A percentile compares a stretch with the other conserved stretches of the same genome.
Conservation (phyloP, 2,113 vertebrate genomes). For the Cololabis saira region DNA sequence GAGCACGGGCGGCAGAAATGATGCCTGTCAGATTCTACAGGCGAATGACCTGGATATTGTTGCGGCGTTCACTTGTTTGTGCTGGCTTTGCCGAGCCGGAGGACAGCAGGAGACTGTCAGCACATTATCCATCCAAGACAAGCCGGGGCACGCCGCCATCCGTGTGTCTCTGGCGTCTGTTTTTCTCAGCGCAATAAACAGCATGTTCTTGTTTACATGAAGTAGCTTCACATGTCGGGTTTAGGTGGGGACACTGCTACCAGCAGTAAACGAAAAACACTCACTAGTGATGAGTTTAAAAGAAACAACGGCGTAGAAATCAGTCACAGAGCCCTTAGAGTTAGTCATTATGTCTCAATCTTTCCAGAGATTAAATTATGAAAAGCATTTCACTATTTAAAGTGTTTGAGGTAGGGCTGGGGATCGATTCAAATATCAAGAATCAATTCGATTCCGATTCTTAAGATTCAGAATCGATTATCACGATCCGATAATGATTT, state of each 20-base stretch:
- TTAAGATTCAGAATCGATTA: too few species aligned
- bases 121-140: slow-evolving; percentile 13
- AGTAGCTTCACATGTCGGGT: not conserved
- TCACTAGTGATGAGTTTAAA: too few species aligned
- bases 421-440: too few species aligned
- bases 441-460: too few species aligned
- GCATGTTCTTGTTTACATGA: slow-evolving; percentile 15
- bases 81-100: slow-evolving; percentile 2
- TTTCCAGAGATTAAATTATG: too few species aligned
- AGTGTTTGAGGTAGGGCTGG: too few species aligned
- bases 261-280: too few species aligned
- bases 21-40: slow-evolving; percentile 3
- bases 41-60: slow-evolving; percentile 11
- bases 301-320: too few species aligned
- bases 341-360: too few species aligned
- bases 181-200: slow-evolving; percentile 1
- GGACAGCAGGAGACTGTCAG: slow-evolving; percentile 33
- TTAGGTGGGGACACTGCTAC: not conserved
- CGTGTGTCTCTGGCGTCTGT: not conserved
- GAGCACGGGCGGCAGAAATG: slow-evolving; percentile 32
- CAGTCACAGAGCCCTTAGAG: too few species aligned
- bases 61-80: slow-evolving; percentile 3
- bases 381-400: too few species aligned
- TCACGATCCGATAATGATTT: too few species aligned
- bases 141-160: slow-evolving; percentile 11